Evolutionary conservation across 2,888 invertebrate genomes (phyloP).

Genomic region (Polydrusus pterygomalis): DNA sequence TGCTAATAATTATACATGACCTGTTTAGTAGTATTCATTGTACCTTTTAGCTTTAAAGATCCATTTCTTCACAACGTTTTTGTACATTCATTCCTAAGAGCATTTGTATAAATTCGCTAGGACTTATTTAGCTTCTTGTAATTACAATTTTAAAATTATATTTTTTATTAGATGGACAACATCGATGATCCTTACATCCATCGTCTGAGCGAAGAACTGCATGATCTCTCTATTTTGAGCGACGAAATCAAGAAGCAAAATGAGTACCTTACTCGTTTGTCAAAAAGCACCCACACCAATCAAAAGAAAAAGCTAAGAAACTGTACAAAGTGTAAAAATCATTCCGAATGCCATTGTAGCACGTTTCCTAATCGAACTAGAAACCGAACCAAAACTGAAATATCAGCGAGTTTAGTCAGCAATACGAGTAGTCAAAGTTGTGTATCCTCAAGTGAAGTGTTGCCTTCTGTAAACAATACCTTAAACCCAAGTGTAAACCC

Average conservation of each 20-base stretch:
- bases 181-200: slow-evolving; percentile 78
- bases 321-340: slow-evolving; percentile 73
- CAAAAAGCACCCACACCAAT: slow-evolving; percentile 70
- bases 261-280: slow-evolving; percentile 76
- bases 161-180: slow-evolving; percentile 69
- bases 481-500: slow-evolving; percentile 42
- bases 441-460: slow-evolving; percentile 30
- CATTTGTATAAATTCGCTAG: no score
- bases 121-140: no score
- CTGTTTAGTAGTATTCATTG: no score
- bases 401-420: slow-evolving; percentile 49
- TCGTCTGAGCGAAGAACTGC: slow-evolving; percentile 76
- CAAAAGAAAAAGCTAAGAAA: slow-evolving; percentile 56
- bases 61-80: no score
- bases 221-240: slow-evolving; percentile 76
- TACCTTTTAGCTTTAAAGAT: no score
- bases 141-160: no score
- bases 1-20: no score
- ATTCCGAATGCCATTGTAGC: slow-evolving; percentile 38
- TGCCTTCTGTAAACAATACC: slow-evolving; percentile 32
- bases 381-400: slow-evolving; percentile 59
- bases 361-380: slow-evolving; percentile 65
- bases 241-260: slow-evolving; percentile 77
- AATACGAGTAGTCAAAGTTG: slow-evolving; percentile 55
- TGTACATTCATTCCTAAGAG: no score